Evolutionary conservation across 2,888 invertebrate genomes (phyloP).

Genomic region (Drosophila borborema): DNA sequence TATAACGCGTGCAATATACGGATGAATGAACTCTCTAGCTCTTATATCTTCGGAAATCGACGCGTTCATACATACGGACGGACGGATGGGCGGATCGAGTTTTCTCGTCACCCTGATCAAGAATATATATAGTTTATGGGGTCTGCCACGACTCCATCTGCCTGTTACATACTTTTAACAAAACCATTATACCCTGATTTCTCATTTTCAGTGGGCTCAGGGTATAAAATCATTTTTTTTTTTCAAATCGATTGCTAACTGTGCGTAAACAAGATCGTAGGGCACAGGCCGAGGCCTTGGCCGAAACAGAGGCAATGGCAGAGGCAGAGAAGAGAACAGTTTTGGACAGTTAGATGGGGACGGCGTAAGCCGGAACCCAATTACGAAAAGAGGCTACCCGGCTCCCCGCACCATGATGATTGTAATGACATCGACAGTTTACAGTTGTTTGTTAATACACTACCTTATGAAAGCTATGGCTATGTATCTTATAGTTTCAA

Average conservation of each 20-base stretch:
- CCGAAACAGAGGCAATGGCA: slow-evolving; percentile 4
- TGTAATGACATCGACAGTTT: slow-evolving; percentile 52
- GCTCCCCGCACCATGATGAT: slow-evolving; percentile 2
- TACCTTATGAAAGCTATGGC: not conserved
- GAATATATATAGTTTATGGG: too few species aligned
- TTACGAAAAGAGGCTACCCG: slow-evolving; percentile 37
- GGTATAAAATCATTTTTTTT: not conserved
- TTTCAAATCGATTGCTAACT: slow-evolving; percentile 50
- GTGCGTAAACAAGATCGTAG: slow-evolving; percentile 20
- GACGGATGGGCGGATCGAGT: too few species aligned
- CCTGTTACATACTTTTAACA: too few species aligned
- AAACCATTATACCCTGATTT: too few species aligned
- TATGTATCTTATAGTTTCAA: too few species aligned
- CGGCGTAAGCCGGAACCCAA: slow-evolving; percentile 23
- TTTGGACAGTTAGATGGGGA: not conserved
- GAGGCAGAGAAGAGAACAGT: not conserved
- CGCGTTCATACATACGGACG: too few species aligned
- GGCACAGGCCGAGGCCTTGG: slow-evolving; percentile 1
- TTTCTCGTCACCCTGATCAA: too few species aligned
- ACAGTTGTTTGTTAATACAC: slow-evolving; percentile 62
- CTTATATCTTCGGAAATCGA: too few species aligned
- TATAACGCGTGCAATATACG: too few species aligned
- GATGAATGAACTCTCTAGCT: too few species aligned
- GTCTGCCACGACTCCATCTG: too few species aligned
- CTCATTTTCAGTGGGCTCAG: too few species aligned